Base-by-base conservation (phyloP, 2,113 vertebrate species). In the Lophochroa leadbeateri region DNA sequence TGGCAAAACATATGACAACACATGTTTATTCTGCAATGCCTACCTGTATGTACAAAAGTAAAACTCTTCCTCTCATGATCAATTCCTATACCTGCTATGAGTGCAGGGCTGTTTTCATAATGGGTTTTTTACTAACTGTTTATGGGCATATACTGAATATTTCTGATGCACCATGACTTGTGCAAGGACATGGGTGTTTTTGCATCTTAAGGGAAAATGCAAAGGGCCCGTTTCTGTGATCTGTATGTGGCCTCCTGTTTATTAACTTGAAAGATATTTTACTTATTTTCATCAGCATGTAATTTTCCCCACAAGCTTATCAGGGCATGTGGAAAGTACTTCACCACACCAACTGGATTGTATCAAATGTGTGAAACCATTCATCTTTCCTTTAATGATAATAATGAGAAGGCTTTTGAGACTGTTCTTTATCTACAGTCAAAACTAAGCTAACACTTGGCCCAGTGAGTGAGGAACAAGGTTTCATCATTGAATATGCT, bases 1-100 rank as follows among this genome's bases (percentile, higher is more conserved):
- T 57, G 97, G 97, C 37, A 64, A 85, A 82, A 98, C 93, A 46
- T 97, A 97, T 7, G 0, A 70, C 60, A 98, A 98, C 79, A 47
- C 0, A 55, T 97, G 97, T 81, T 0, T 0, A 7, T 96, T 98
- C 88, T 97, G 97, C 88, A 94, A 95, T 2, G 97, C 97, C 64
- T 97, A 97, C 55, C 12, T 94, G 97, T 98, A 97, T 1, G 96
- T 96, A 82, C 3, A 11, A 52, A 15, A 57, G 37, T 18, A 69
- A 90, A 80, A 2, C 53, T 27, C 43, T 92, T 75, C 69, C 53
- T 88, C 64, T 67, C 19, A 1, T 47, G 6, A 25, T 17, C 47
- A 44, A 1, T 64, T 86, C 39, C 67, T 60, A 29, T 11, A 13
- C 7, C 43, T 88, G 17, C 74, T 70, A 24, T 3, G 4, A 70